phyloP scores from a whole-genome alignment of 2,113 vertebrate genomes.

The Cnemophilus loriae region DNA sequence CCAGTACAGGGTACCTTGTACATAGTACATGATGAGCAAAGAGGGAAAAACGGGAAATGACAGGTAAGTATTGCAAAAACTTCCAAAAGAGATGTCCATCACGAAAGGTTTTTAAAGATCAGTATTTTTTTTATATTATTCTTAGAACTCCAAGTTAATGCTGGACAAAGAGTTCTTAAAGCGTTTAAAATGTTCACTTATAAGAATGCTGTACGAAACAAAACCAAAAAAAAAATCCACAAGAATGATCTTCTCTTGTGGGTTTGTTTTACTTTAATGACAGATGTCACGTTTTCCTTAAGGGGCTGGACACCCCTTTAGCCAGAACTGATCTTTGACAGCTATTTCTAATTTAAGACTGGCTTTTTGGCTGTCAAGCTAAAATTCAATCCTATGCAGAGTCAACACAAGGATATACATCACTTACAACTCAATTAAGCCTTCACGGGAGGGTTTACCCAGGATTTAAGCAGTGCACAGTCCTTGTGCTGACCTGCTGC shows the following conservation, averaged over 20 bases:
- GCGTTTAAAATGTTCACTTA: background rate
- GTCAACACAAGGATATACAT: background rate
- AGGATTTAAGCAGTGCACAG: background rate
- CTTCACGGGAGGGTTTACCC: background rate
- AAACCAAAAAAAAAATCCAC: background rate
- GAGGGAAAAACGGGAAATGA: constrained; percentile 50
- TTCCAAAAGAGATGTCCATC: background rate
- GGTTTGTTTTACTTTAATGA: background rate
- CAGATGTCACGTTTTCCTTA: background rate
- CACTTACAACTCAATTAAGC: background rate
- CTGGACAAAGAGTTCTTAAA: background rate
- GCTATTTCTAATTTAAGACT: background rate
- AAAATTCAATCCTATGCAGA: background rate
- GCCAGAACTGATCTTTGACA: background rate
- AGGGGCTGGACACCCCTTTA: background rate
- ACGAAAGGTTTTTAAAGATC: background rate
- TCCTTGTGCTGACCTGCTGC: background rate
- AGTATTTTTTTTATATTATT: background rate
- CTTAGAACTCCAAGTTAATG: background rate
- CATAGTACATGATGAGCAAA: constrained; percentile 31
- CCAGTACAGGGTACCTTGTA: constrained; percentile 74
- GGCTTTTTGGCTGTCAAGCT: background rate
- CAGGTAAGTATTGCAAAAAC: constrained; percentile 14
- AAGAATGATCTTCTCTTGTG: background rate
- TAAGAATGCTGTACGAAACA: background rate